phyloP scores from a whole-genome alignment of 2,797 vertebrate species.

The Crenichthys baileyi region DNA sequence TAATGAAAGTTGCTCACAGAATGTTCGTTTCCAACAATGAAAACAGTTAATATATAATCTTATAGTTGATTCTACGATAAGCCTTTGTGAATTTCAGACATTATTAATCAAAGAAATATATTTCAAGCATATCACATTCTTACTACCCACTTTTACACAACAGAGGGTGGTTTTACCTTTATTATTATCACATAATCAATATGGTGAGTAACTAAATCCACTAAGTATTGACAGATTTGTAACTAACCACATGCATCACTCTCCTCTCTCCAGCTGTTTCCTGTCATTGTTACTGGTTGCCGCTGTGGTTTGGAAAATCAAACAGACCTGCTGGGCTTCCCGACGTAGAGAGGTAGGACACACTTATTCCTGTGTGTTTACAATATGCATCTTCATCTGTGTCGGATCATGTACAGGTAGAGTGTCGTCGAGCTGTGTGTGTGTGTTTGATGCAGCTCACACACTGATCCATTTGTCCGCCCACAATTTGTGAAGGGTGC shows the following conservation, averaged over 20 bases:
- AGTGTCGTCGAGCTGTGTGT: not conserved
- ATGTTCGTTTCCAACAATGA: not conserved
- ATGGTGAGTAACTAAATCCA: not conserved
- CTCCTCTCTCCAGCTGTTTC: constrained; percentile 85
- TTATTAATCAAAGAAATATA: not conserved
- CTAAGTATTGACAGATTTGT: not conserved
- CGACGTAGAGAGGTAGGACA: constrained; percentile 90
- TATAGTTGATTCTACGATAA: not conserved
- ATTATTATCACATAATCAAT: not conserved
- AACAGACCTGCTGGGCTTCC: constrained; percentile 95
- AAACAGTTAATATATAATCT: not conserved
- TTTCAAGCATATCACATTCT: not conserved
- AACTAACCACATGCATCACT: not conserved
- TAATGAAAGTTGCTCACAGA: not conserved
- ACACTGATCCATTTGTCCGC: constrained; percentile 2
- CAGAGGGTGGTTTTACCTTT: not conserved
- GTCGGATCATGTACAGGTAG: not conserved
- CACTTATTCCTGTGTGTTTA: not conserved
- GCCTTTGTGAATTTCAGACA: not conserved
- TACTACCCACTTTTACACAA: not conserved
- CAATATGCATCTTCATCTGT: not conserved
- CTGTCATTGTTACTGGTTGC: constrained; percentile 91
- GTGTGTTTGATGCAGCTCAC: not conserved
- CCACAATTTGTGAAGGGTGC: constrained; percentile 50
- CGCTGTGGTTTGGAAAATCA: constrained; percentile 95